Conservation (phyloP, 2,888 invertebrate species). For the Melolontha melolontha region DNA sequence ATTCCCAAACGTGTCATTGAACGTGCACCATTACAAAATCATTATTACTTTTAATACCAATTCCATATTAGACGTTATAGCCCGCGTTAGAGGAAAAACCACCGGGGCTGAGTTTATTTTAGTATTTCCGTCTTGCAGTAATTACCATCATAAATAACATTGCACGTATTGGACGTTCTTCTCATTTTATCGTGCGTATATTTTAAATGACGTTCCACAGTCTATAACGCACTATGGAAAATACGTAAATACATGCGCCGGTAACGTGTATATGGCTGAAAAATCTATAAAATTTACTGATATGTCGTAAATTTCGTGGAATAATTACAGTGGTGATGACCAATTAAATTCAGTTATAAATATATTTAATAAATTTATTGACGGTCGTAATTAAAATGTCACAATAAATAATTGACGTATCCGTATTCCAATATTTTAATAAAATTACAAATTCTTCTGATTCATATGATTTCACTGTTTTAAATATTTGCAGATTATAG, state of each 20-base stretch:
- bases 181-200: constrained; percentile 4
- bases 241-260: background rate
- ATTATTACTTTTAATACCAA: constrained; percentile 10
- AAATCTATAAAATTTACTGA: constrained; percentile 23
- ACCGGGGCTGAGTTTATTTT: constrained; percentile 8
- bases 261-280: constrained; percentile 13
- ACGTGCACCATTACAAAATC: background rate
- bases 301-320: constrained; percentile 25
- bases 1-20: too few relatives aligned
- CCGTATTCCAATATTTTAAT: constrained; percentile 3
- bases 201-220: background rate
- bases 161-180: constrained; percentile 20
- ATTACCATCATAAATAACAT: constrained; percentile 31
- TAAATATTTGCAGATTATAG: too few relatives aligned
- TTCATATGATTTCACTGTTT: too few relatives aligned
- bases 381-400: constrained; percentile 36
- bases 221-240: background rate
- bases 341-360: constrained; percentile 30
- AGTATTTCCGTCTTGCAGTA: constrained; percentile 28
- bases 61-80: constrained; percentile 12
- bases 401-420: constrained; percentile 36
- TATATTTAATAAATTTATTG: constrained; percentile 34
- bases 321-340: constrained; percentile 22
- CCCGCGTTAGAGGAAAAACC: background rate
- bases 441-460: too few relatives aligned